Evolutionary conservation across 2,113 vertebrate species (phyloP).

Genomic region (Lucifuga dentata): DNA sequence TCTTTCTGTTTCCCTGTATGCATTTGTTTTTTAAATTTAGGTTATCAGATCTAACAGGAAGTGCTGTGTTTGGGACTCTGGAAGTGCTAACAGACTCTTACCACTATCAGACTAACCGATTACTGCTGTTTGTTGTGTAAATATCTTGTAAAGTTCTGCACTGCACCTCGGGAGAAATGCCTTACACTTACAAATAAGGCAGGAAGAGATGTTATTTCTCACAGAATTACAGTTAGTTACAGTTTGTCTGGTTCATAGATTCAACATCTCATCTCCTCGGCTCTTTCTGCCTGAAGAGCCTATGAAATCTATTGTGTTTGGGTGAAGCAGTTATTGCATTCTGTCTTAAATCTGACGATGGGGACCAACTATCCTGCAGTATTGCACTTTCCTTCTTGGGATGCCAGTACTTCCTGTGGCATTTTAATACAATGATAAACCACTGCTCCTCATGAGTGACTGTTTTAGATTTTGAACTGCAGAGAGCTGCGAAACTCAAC

Average conservation of each 20-base stretch:
- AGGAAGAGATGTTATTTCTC: conserved; percentile 9
- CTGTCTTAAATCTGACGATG: conserved; percentile 48
- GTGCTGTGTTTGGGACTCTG: conserved; percentile 44
- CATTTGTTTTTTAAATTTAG: not conserved
- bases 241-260: not conserved
- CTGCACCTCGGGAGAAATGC: conserved; percentile 25
- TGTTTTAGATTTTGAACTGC: conserved; percentile 48
- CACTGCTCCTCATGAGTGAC: conserved; percentile 44
- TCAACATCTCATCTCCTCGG: conserved; percentile 20
- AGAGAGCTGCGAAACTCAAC: conserved; percentile 50
- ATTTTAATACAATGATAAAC: conserved; percentile 42
- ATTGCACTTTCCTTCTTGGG: conserved; percentile 23
- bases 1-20: not conserved
- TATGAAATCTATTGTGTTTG: not conserved
- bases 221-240: not conserved
- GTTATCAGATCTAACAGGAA: conserved; percentile 13
- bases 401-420: conserved; percentile 36
- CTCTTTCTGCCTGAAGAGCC: conserved; percentile 13
- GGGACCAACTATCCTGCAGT: conserved; percentile 52
- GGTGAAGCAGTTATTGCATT: conserved; percentile 41
- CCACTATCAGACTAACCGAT: not conserved
- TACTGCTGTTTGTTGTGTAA: conserved; percentile 43
- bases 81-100: conserved; percentile 44
- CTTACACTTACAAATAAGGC: no score
- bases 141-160: conserved; percentile 59